Evolutionary conservation across 2,797 vertebrate genomes (phyloP), one percentile per base, ranked within the genome.

Genomic region (Intellagama lesueurii): DNA sequence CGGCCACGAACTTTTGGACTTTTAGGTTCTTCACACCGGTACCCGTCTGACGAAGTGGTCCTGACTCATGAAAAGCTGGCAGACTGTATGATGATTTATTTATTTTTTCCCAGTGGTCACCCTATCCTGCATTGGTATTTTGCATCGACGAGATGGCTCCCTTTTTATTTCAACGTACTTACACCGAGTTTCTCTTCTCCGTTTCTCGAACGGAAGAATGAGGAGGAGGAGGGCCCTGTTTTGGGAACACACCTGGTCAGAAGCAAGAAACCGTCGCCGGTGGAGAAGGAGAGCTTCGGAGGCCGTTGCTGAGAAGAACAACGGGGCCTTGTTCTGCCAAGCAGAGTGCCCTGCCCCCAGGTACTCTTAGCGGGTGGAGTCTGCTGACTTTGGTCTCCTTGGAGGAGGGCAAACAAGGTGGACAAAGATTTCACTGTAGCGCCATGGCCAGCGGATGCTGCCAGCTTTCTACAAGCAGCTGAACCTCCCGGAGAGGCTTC

Each of bases 331-430:
- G 84, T 64, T 30, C 26, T 35, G 30, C 14, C 17, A n/a, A 28
- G 30, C 8, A 4, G 56, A 7, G 19, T 24, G 4, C 22, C 70
- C 3, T 79, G 32, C 44, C 60, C 4, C 1, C 44, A 47, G 75
- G 44, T 22, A 30, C 19, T 26, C 66, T 40, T 26, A 0, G 4
- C 12, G 28, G 28, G 35, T 19, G 56, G 28, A 3, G 30, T 64
- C 44, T 32, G 72, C 24, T 35, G 40, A 3, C 40, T n/a, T 17
- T 2, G 44, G 80, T 88, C 72, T 32, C 87, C 87, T 88, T 83
- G 87, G 87, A 49, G 30, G 86, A 76, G 80, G n/a, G 56, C 80
- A 88, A 88, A 88, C 80, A 88, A 83, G 60, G 7, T 2, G 32
- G 70, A 68, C 24, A 83, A 83, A 88, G 80, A 24, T 30, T 30